phyloP scores from a whole-genome alignment of 2,113 vertebrate species.

The Ariopsis seemanni region DNA sequence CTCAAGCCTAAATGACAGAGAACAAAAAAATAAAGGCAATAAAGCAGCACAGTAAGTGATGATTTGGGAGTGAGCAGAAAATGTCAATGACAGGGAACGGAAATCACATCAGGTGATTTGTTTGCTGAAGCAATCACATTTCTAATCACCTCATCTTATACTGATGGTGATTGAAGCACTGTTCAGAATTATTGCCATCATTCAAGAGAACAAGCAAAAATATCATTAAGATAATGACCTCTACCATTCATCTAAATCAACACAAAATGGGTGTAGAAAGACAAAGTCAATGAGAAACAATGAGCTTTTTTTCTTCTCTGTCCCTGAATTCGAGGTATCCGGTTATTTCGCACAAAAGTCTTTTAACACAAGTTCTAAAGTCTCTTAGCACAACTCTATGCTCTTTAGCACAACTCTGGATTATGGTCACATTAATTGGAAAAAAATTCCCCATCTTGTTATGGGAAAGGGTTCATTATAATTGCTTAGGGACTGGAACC shows the following conservation, averaged over 20 bases:
- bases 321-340: not conserved
- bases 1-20: constrained; percentile 5
- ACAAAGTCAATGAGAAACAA: not conserved
- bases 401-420: too few species aligned
- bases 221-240: not conserved
- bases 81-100: constrained; percentile 9
- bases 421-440: too few species aligned
- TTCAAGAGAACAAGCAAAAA: not conserved
- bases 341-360: too few species aligned
- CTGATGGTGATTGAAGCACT: not conserved
- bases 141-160: constrained; percentile 42
- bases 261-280: not conserved
- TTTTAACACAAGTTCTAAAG: too few species aligned
- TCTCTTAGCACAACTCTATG: too few species aligned
- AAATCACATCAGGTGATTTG: constrained; percentile 32
- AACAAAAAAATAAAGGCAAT: not conserved
- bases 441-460: too few species aligned
- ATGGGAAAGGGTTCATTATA: too few species aligned
- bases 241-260: not conserved
- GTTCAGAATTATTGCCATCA: not conserved
- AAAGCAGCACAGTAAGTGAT: not conserved
- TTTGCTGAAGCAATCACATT: constrained; percentile 39
- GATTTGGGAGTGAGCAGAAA: not conserved
- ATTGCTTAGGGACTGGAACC: too few species aligned
- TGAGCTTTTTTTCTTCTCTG: not conserved